phyloP scores from a whole-genome alignment of 1,140 invertebrate species.

The Trichoplusia ni region DNA sequence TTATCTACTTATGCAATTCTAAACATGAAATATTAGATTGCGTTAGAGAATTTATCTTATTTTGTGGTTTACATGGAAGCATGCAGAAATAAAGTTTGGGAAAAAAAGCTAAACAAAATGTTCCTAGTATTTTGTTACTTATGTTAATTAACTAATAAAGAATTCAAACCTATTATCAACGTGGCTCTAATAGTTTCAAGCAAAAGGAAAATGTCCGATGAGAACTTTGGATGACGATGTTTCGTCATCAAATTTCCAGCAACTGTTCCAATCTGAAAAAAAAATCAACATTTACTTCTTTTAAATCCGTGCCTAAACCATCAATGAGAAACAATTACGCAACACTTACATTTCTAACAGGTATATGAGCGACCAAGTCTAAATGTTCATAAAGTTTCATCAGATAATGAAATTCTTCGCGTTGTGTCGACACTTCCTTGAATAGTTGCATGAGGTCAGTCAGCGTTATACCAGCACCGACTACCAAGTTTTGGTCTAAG shows the following conservation, averaged over 20 bases:
- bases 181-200: constrained; percentile 85
- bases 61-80: too few relatives aligned
- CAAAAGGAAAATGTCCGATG: constrained; percentile 88
- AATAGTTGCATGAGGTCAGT: constrained; percentile 85
- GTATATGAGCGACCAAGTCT: constrained; percentile 86
- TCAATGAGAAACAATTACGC: background rate
- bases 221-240: constrained; percentile 85
- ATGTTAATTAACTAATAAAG: background rate
- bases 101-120: background rate
- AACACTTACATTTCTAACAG: constrained; percentile 85
- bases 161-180: constrained; percentile 21
- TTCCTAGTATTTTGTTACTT: too few relatives aligned
- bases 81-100: background rate
- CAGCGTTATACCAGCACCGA: constrained; percentile 85
- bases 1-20: background rate
- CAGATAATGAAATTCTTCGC: constrained; percentile 81
- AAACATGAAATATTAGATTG: too few relatives aligned
- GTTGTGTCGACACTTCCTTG: constrained; percentile 38
- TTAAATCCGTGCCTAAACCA: too few relatives aligned
- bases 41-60: too few relatives aligned
- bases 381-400: constrained; percentile 83
- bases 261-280: constrained; percentile 83
- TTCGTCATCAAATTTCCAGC: constrained; percentile 91
- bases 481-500: constrained; percentile 82
- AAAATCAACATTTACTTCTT: background rate